A percentile compares a stretch with the other conserved stretches of the same genome.
phyloP scores from a whole-genome alignment of 2,113 vertebrate genomes.

The Calonectris borealis region DNA sequence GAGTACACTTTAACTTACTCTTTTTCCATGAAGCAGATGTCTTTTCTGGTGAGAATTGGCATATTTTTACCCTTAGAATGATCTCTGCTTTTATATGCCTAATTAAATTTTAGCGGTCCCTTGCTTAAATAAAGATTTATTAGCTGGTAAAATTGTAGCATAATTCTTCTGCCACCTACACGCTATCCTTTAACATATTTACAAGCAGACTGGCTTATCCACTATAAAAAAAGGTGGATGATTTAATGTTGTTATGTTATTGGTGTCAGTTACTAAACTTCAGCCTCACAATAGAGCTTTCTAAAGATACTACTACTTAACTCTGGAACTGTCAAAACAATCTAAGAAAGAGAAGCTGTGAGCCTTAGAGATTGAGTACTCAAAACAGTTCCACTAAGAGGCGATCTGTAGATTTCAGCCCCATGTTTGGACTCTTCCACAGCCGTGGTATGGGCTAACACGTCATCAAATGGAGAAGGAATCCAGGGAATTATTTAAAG shows the following conservation, averaged over 20 bases:
- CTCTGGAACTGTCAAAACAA: slow-evolving; percentile 35
- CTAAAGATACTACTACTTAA: slow-evolving; percentile 53
- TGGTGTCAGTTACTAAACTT: slow-evolving; percentile 72
- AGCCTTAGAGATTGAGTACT: slow-evolving; percentile 19
- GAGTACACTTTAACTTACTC: slow-evolving; percentile 62
- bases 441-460: not conserved
- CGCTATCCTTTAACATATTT: slow-evolving; percentile 75
- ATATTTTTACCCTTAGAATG: slow-evolving; percentile 76
- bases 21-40: slow-evolving; percentile 63
- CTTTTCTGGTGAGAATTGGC: slow-evolving; percentile 72
- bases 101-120: slow-evolving; percentile 82
- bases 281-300: slow-evolving; percentile 62
- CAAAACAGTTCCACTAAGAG: not conserved
- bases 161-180: slow-evolving; percentile 80
- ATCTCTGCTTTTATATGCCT: slow-evolving; percentile 81
- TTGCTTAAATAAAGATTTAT: slow-evolving; percentile 84
- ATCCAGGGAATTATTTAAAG: not conserved
- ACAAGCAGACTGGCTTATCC: slow-evolving; percentile 73
- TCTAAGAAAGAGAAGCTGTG: slow-evolving; percentile 29
- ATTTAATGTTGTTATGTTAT: slow-evolving; percentile 70
- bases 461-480: not conserved
- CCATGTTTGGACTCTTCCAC: not conserved
- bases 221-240: slow-evolving; percentile 61
- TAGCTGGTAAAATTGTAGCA: slow-evolving; percentile 79
- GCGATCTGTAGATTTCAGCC: not conserved